Conservation (phyloP, 2,113 vertebrate genomes). For the Petrocephalus microphthalmus region DNA sequence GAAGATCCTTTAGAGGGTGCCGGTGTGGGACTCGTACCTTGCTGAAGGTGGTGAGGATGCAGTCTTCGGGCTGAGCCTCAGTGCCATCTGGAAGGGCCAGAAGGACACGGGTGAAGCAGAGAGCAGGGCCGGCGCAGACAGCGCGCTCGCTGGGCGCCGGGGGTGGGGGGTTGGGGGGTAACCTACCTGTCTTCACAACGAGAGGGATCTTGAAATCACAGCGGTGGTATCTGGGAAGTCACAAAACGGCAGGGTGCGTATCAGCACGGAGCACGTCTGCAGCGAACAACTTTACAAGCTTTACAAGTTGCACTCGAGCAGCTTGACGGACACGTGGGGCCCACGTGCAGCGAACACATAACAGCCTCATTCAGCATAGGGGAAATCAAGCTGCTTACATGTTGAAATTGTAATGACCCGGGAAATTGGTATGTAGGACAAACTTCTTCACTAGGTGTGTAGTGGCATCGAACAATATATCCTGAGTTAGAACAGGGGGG, state of each 20-base stretch:
- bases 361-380: neutral
- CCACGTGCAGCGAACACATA: neutral
- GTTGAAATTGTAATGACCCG: conserved; percentile 99
- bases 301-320: neutral
- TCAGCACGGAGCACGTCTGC: neutral
- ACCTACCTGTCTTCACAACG: conserved; percentile 81
- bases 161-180: too few species aligned
- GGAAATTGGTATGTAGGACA: conserved; percentile 95
- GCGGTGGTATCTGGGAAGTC: conserved; percentile 84
- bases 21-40: conserved; percentile 68
- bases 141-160: neutral
- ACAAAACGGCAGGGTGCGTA: neutral
- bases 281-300: neutral
- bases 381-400: conserved; percentile 67
- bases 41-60: conserved; percentile 80
- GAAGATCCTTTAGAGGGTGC: neutral
- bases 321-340: too few species aligned
- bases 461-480: conserved; percentile 95
- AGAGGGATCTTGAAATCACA: conserved; percentile 98
- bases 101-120: neutral
- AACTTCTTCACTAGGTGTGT: conserved; percentile 98
- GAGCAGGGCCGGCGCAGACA: neutral
- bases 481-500: conserved; percentile 54
- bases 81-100: conserved; percentile 62
- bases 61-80: conserved; percentile 77